Evolutionary conservation across 2,797 vertebrate genomes (phyloP), one percentile per base, ranked within the genome.

Genomic region (Champsocephalus gunnari): DNA sequence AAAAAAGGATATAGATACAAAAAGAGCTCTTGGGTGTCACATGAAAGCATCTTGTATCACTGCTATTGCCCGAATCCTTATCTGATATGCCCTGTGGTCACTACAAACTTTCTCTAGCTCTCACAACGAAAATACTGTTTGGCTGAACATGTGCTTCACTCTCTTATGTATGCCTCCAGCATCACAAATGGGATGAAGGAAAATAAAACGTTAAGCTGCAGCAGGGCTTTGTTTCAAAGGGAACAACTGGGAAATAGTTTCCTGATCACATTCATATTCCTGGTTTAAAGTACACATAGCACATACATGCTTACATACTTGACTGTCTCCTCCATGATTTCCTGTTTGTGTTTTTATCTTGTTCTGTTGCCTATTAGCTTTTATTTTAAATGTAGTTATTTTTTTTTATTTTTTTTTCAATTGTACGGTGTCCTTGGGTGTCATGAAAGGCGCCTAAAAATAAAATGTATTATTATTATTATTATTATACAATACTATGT

Each of bases 101-200:
- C 28, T 65, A 8, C 7, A 65, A 8, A 4, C 28, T 59, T 43
- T 19, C 13, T 61, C 50, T n/a, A 9, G 16, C 49, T 67, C 50
- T n/a, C 12, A 92, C 75, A 92, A 92, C 56, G 86, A 87, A 67
- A 85, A 91, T 62, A 60, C 3, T 72, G 73, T 70, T 43, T 32
- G 41, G n/a, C 38, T 65, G 21, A 66, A 77, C 67, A 78, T 56
- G 64, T 64, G 57, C 24, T n/a, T 2, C 49, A 19, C 43, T 63
- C n/a, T 53, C 17, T 41, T 8, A 19, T 10, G 19, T 8, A 28
- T 10, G 19, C 56, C 45, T 53, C 8, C 11, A 2, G 62, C 14
- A 17, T 1, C 38, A 48, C 41, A 59, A 13, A 9, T 66, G 38
- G 48, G 44, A 10, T 54, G 17, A 4, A 16, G 5, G 1, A 21